Evolutionary conservation across 2,113 vertebrate genomes (phyloP).

Genomic region (Phylloscopus trochilus): DNA sequence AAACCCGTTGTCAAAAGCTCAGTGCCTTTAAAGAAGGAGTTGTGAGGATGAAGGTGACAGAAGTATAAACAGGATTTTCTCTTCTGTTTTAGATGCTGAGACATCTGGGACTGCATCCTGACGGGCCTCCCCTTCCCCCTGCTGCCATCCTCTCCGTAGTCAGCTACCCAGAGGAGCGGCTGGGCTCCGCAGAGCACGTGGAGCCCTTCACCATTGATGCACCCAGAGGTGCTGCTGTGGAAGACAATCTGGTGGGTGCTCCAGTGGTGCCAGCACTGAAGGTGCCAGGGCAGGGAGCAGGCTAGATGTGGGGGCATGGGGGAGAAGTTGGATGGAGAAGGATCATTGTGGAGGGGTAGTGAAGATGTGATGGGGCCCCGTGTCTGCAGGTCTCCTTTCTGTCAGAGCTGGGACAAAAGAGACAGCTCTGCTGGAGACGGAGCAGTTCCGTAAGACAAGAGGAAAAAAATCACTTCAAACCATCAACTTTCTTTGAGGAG

Average conservation of each 20-base stretch:
- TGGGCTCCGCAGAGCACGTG: background rate
- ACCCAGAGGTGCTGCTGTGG: background rate
- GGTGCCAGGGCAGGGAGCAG: too few relatives aligned
- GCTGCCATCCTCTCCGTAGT: slow-evolving; percentile 78
- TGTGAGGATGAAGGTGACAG: background rate
- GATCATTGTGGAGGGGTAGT: too few relatives aligned
- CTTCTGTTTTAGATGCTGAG: slow-evolving; percentile 78
- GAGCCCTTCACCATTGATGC: slow-evolving; percentile 76
- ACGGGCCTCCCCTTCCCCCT: slow-evolving; percentile 75
- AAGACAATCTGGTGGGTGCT: slow-evolving; percentile 52
- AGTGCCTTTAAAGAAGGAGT: background rate
- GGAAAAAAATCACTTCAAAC: too few relatives aligned
- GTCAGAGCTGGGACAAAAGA: too few relatives aligned
- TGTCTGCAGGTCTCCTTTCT: too few relatives aligned
- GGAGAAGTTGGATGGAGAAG: too few relatives aligned
- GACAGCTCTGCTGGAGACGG: too few relatives aligned
- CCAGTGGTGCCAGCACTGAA: too few relatives aligned
- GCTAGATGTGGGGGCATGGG: too few relatives aligned
- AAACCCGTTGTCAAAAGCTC: background rate
- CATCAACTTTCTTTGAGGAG: too few relatives aligned
- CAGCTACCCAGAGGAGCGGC: slow-evolving; percentile 72
- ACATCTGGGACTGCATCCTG: slow-evolving; percentile 76
- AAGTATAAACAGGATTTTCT: background rate
- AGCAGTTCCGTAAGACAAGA: too few relatives aligned
- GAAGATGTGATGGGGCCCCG: too few relatives aligned